Conservation (phyloP, 2,113 vertebrate genomes). For the Dipodomys merriami region DNA sequence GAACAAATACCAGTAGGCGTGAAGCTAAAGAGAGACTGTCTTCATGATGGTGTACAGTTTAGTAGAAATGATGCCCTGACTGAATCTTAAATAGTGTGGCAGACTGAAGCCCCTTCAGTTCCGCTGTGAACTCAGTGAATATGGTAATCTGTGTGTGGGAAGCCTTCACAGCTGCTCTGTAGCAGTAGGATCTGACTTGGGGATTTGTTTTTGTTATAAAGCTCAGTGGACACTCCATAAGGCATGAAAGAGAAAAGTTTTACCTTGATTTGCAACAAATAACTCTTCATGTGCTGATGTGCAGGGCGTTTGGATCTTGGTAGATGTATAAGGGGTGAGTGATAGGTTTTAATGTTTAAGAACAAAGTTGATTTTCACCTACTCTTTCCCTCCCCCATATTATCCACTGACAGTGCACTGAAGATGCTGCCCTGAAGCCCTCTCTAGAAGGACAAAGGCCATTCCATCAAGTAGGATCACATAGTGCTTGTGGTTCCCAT, state of each 20-base stretch:
- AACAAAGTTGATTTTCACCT: background rate
- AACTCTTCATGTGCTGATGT: background rate
- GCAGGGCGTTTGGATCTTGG: background rate
- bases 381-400: too few species aligned
- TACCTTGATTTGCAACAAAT: background rate
- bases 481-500: background rate
- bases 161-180: slow-evolving; percentile 43
- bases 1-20: background rate
- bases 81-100: slow-evolving; percentile 55
- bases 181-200: background rate
- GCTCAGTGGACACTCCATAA: slow-evolving; percentile 28
- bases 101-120: slow-evolving; percentile 5
- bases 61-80: slow-evolving; percentile 53
- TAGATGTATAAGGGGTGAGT: background rate
- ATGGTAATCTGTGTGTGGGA: slow-evolving; percentile 43
- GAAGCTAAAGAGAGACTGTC: background rate
- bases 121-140: slow-evolving; percentile 61
- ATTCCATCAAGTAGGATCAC: background rate
- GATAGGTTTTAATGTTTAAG: background rate
- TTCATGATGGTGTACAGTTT: slow-evolving; percentile 47
- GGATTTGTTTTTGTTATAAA: slow-evolving; percentile 54
- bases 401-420: rapidly evolving
- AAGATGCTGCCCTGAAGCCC: background rate
- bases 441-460: background rate
- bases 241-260: slow-evolving; percentile 40